Evolutionary conservation across 2,888 invertebrate genomes (phyloP).

Genomic region (Pachycephus smyrnensis): DNA sequence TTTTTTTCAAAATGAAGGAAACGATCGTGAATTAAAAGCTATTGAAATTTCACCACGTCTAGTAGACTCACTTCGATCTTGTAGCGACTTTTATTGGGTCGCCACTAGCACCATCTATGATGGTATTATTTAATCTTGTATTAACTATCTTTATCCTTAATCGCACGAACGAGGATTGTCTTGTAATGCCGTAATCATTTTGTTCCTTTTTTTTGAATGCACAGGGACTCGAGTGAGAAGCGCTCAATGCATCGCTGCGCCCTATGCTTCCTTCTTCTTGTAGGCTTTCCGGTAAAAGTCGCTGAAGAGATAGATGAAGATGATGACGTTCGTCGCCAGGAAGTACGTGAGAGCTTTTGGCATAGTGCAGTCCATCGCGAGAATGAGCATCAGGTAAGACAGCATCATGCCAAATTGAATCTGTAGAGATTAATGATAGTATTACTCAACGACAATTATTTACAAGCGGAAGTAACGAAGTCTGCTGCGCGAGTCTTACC

Average conservation of each 20-base stretch:
- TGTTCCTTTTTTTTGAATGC: neutral
- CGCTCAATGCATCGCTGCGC: neutral
- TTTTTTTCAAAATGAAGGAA: neutral
- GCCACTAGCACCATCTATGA: neutral
- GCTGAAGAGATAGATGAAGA: slow-evolving; percentile 73
- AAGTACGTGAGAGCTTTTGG: slow-evolving; percentile 71
- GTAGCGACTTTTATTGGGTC: neutral
- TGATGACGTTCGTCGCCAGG: slow-evolving; percentile 70
- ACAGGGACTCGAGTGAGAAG: neutral
- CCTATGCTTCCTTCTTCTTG: slow-evolving; percentile 58
- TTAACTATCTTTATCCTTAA: neutral
- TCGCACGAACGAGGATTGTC: neutral
- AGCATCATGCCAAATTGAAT: slow-evolving; percentile 78
- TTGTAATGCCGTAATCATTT: neutral
- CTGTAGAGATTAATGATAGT: slow-evolving; percentile 62
- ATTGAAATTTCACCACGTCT: neutral
- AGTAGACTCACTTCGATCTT: neutral
- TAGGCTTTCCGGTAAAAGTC: slow-evolving; percentile 73
- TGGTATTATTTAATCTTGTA: neutral
- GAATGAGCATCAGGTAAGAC: slow-evolving; percentile 71
- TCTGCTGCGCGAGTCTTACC: slow-evolving; percentile 64
- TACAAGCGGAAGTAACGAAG: neutral
- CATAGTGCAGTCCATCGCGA: slow-evolving; percentile 71
- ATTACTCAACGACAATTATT: slow-evolving; percentile 8
- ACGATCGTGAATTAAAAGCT: neutral